phyloP scores from a whole-genome alignment of 2,888 invertebrate genomes.

The Dolomedes plantarius region DNA sequence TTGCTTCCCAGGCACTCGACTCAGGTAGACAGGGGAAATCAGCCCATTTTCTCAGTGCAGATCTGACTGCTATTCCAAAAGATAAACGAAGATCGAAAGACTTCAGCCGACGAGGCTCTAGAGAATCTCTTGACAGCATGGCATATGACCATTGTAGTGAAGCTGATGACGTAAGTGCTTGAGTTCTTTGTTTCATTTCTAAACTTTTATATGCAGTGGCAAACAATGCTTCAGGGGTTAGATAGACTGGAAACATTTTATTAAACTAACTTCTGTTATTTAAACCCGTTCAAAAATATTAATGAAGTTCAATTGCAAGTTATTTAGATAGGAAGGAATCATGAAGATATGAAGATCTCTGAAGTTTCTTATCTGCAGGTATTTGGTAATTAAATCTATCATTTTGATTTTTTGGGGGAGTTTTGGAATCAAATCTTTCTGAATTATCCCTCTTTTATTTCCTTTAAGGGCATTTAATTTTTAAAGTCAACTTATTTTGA shows the following conservation, averaged over 20 bases:
- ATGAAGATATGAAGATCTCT: too few relatives aligned
- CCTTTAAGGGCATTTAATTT: too few relatives aligned
- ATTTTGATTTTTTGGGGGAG: too few relatives aligned
- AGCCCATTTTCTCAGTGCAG: slow-evolving; percentile 72
- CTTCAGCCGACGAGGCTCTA: slow-evolving; percentile 82
- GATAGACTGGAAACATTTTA: slow-evolving; percentile 33
- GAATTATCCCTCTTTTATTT: too few relatives aligned
- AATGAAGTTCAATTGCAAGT: too few relatives aligned
- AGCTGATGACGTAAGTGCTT: slow-evolving; percentile 85
- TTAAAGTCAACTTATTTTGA: too few relatives aligned
- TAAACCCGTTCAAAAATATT: too few relatives aligned
- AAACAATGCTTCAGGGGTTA: background rate
- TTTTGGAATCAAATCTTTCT: too few relatives aligned
- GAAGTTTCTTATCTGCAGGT: too few relatives aligned
- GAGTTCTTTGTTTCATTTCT: background rate
- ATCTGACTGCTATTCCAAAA: slow-evolving; percentile 74
- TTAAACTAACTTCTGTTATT: too few relatives aligned
- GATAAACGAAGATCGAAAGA: slow-evolving; percentile 78
- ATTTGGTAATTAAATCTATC: too few relatives aligned
- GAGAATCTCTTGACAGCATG: slow-evolving; percentile 85
- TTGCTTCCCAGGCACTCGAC: slow-evolving; percentile 94
- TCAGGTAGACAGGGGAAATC: slow-evolving; percentile 71
- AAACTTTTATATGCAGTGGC: background rate
- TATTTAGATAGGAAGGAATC: too few relatives aligned
- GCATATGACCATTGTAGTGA: slow-evolving; percentile 80